A percentile compares a stretch with the other conserved stretches of the same genome.
These are phyloP conservation scores for Rhorus exstirpatorius DNA, from an alignment of 2,888 invertebrate species.

Conservation along the genomic window DNA sequence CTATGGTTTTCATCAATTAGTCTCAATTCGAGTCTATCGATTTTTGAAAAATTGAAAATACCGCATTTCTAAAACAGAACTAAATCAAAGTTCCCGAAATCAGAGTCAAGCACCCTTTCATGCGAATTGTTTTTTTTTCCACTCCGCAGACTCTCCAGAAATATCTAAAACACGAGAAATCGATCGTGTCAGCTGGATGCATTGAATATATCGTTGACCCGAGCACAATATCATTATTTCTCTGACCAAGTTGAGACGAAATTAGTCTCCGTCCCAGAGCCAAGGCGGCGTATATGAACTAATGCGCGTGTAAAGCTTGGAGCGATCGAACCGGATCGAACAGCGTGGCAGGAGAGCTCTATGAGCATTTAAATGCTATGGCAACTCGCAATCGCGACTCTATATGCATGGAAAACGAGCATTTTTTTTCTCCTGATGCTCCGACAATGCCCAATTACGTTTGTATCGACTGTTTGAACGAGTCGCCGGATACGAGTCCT, in stretches of 20 bases:
- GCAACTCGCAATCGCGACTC: not conserved
- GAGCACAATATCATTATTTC: too few species aligned
- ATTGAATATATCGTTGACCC: not conserved
- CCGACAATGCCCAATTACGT: slow-evolving; percentile 26
- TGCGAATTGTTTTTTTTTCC: too few species aligned
- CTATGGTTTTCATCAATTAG: too few species aligned
- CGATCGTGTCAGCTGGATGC: not conserved
- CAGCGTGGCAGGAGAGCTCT: not conserved
- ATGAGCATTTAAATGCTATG: slow-evolving; percentile 8
- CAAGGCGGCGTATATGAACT: too few species aligned
- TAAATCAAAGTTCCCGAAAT: too few species aligned
- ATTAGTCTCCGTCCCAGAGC: not conserved
- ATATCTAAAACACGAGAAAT: not conserved
- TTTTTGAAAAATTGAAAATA: too few species aligned
- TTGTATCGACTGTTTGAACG: slow-evolving; percentile 32
- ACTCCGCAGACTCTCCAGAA: too few species aligned
- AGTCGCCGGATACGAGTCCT: slow-evolving; percentile 24
- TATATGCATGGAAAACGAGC: not conserved
- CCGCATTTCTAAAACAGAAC: too few species aligned
- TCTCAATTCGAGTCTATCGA: too few species aligned
- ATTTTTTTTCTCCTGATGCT: slow-evolving; percentile 10
- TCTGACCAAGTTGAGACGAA: not conserved
- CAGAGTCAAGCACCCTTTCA: too few species aligned
- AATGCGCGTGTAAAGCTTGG: not conserved
- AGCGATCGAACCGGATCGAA: not conserved